Conservation (phyloP, 2,113 vertebrate genomes). For the Trichomycterus rosablanca region DNA sequence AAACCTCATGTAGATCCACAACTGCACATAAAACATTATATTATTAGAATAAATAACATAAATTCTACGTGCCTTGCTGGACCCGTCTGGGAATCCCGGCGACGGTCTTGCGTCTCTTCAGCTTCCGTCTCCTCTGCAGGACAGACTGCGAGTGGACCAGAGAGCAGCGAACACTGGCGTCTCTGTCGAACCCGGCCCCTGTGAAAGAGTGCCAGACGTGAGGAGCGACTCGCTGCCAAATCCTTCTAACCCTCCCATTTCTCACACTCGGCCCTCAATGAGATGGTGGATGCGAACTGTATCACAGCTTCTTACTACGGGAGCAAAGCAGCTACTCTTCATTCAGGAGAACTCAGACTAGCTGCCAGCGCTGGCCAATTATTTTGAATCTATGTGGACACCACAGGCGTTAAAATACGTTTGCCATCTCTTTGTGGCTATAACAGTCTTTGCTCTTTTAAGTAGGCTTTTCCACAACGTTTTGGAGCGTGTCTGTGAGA, state of each 20-base stretch:
- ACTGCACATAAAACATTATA: no score
- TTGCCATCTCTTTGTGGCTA: background rate
- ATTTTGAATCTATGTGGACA: no score
- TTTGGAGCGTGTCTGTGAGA: background rate
- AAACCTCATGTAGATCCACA: no score
- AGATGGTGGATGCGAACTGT: no score
- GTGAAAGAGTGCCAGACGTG: slow-evolving; percentile 68
- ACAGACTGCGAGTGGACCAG: slow-evolving; percentile 96
- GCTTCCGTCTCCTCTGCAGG: slow-evolving; percentile 91
- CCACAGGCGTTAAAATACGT: background rate
- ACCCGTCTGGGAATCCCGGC: slow-evolving; percentile 90
- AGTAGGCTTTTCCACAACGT: background rate
- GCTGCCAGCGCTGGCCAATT: no score
- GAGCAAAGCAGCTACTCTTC: no score
- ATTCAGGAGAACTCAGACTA: no score
- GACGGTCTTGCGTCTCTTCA: slow-evolving; percentile 93
- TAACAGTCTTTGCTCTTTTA: background rate
- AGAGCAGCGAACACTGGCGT: slow-evolving; percentile 95
- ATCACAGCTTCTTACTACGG: no score
- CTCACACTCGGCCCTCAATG: slow-evolving; percentile 36
- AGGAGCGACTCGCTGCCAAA: slow-evolving; percentile 55
- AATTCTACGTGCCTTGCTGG: slow-evolving; percentile 75
- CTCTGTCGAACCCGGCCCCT: slow-evolving; percentile 98
- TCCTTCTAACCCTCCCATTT: slow-evolving; percentile 42
- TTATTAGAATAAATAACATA: background rate